Evolutionary conservation across 2,888 invertebrate species (phyloP).

Genomic region (Stegana nigrithorax): DNA sequence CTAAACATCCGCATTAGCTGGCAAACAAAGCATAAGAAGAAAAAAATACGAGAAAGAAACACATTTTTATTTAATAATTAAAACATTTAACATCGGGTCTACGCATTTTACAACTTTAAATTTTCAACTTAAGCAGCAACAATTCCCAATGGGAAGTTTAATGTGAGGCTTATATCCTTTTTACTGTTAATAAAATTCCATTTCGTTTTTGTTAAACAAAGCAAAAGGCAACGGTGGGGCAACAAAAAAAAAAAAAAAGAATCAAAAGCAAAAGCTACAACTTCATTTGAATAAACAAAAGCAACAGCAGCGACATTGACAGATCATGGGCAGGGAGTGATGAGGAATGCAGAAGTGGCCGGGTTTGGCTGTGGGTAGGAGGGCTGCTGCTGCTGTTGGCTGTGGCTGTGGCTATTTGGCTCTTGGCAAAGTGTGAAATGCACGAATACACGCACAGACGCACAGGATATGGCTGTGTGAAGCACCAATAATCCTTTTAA

Average conservation of each 20-base stretch:
- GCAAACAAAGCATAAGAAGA: slow-evolving; percentile 44
- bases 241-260: background rate
- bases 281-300: slow-evolving; percentile 31
- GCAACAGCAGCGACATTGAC: slow-evolving; percentile 21
- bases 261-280: slow-evolving; percentile 27
- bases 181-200: slow-evolving; percentile 19
- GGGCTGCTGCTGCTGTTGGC: too few species aligned
- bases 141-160: too few species aligned
- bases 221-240: background rate
- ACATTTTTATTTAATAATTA: slow-evolving; percentile 21
- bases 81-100: slow-evolving; percentile 4
- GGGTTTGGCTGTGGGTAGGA: too few species aligned
- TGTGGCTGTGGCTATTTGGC: background rate
- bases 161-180: too few species aligned
- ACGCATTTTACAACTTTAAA: slow-evolving; percentile 16
- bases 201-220: slow-evolving; percentile 14
- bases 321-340: background rate
- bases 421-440: slow-evolving; percentile 8
- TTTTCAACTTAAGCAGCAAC: too few species aligned
- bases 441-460: slow-evolving; percentile 28
- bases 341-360: too few species aligned
- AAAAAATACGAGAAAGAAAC: slow-evolving; percentile 35
- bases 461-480: slow-evolving; percentile 62
- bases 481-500: slow-evolving; percentile 67
- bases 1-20: slow-evolving; percentile 59